A percentile compares a stretch with the other conserved stretches of the same genome.
Evolutionary conservation across 2,888 invertebrate species (phyloP).

Genomic region (Xestia ashworthii): DNA sequence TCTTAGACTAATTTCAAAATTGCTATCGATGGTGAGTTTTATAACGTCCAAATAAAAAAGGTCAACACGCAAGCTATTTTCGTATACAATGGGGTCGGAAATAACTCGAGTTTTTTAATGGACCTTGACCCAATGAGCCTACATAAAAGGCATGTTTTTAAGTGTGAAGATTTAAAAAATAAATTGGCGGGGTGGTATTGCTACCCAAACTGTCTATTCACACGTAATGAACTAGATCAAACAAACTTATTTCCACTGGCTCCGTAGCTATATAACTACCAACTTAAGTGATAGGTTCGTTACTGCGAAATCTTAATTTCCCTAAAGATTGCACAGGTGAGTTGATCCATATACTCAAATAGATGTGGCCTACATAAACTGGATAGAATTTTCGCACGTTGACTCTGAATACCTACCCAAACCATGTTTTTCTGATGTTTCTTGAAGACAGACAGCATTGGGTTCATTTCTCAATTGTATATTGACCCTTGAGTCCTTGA

Average conservation of each 20-base stretch:
- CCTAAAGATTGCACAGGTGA: background rate
- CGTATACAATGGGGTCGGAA: background rate
- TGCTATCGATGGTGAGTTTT: background rate
- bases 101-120: background rate
- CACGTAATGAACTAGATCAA: conserved; percentile 25
- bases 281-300: background rate
- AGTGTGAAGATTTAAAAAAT: background rate
- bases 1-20: background rate
- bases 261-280: background rate
- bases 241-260: conserved; percentile 5
- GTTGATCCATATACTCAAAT: background rate
- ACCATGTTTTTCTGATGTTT: background rate
- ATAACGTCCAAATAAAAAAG: background rate
- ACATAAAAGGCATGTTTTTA: background rate
- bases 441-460: background rate
- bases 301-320: conserved; percentile 25
- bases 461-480: background rate
- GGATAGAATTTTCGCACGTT: background rate
- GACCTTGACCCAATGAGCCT: background rate
- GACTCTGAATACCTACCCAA: background rate
- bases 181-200: background rate
- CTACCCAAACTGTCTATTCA: background rate
- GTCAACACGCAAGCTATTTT: background rate
- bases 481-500: background rate
- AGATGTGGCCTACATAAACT: background rate